These are phyloP conservation scores for Poliocrania exsul DNA, from an alignment of 2,797 vertebrate genomes.

Conservation along the genomic window DNA sequence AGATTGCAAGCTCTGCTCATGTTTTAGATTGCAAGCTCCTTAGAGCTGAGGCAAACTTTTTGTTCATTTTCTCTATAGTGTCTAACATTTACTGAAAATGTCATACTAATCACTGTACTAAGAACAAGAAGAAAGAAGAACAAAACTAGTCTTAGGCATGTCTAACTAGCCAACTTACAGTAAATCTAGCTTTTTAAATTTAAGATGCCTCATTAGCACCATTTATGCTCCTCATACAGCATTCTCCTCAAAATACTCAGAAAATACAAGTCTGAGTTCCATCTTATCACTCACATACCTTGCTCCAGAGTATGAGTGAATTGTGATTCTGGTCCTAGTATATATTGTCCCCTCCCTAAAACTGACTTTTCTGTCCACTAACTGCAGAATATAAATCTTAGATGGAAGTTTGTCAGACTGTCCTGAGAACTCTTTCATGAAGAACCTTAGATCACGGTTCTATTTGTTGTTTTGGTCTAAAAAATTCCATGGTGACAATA, in stretches of 20 bases:
- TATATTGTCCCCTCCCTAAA: neutral
- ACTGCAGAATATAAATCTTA: neutral
- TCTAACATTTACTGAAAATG: neutral
- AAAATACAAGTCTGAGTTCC: neutral
- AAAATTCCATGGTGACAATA: neutral
- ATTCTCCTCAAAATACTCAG: neutral
- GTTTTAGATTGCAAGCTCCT: neutral
- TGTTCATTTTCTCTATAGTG: neutral
- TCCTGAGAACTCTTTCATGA: neutral
- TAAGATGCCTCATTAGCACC: neutral
- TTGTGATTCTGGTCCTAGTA: neutral
- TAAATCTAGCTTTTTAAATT: neutral
- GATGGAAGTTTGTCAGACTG: neutral
- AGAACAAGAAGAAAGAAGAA: neutral
- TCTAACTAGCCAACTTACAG: neutral
- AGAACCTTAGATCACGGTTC: neutral
- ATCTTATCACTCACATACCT: neutral
- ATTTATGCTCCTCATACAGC: neutral
- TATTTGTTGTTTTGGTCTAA: neutral
- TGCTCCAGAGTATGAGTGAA: neutral
- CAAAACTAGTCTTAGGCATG: neutral
- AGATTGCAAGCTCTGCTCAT: neutral
- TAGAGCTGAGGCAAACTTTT: neutral
- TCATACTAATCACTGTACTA: neutral
- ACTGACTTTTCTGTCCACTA: neutral